These are phyloP conservation scores for Drosophila austrosaltans DNA, from an alignment of 2,888 invertebrate genomes.

Conservation along the genomic window DNA sequence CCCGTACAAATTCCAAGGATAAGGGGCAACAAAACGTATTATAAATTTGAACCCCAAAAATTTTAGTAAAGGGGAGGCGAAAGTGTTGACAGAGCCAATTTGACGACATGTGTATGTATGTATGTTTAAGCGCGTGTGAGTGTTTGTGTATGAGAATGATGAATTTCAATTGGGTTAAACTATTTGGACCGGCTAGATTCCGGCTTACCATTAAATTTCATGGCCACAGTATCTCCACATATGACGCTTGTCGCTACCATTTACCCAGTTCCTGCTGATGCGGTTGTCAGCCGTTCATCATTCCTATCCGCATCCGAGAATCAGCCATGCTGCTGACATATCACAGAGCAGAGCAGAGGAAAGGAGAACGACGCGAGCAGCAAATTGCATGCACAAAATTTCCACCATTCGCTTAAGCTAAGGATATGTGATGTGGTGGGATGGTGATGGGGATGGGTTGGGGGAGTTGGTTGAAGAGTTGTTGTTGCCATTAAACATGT, in stretches of 20 bases:
- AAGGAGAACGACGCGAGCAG: conserved; percentile 6
- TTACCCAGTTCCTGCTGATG: conserved; percentile 39
- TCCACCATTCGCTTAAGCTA: conserved; percentile 55
- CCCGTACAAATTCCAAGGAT: not conserved
- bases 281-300: conserved; percentile 72
- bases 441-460: conserved; percentile 4
- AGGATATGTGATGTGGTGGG: conserved; percentile 1
- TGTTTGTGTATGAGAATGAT: conserved; percentile 59
- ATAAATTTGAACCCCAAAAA: conserved; percentile 25
- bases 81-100: conserved; percentile 73
- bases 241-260: conserved; percentile 46
- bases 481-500: conserved; percentile 74
- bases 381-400: conserved; percentile 73
- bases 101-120: conserved; percentile 22
- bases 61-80: not conserved
- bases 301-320: conserved; percentile 45
- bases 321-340: conserved; percentile 27
- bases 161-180: conserved; percentile 71
- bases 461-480: conserved; percentile 40
- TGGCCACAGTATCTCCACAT: conserved; percentile 58
- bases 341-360: conserved; percentile 6
- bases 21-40: not conserved
- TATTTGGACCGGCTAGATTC: conserved; percentile 59
- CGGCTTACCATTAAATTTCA: conserved; percentile 71
- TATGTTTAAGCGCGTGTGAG: conserved; percentile 37